Evolutionary conservation across 1,140 invertebrate genomes (phyloP), one percentile per base, ranked within the genome.

Genomic region (Eupeodes corollae): DNA sequence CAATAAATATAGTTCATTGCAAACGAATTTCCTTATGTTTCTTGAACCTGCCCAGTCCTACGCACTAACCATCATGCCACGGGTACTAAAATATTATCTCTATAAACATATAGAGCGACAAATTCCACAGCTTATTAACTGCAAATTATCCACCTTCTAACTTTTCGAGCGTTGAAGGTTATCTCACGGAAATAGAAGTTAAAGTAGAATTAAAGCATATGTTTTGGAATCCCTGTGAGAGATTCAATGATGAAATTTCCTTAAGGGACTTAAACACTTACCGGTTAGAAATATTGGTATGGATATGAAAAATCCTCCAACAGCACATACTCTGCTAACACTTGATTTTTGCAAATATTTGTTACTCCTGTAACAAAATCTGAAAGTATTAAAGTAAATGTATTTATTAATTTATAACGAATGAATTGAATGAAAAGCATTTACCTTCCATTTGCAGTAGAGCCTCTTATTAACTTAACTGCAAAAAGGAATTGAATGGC

Each of bases 401-500:
- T 26, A 5, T 26, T 5, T 5, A 26, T 5, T 5, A 26, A 26
- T 26, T 3, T 26, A 26, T 5, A 26, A 26, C 3, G 8, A 35
- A n/a, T 35, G 34, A 35, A 15, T 5, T 35, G 5, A n/a, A n/a
- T 35, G 12, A 35, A 35, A 3, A 35, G 12, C 5, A n/a, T 47
- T 48, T 51, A 54, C 55, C 52, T 54, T 0, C 67, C 77, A 68
- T 68, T 79, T 62, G 71, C 80, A 67, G 61, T 74, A 13, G 75
- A 81, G 30, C 85, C 83, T 56, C 88, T 84, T 51, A 89, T 80
- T 57, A 95, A 77, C 74, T 92, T 93, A 46, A 92, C 85, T 19
- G 88, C 86, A 67, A 93, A 93, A 55, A 93, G 78, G 73, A 91
- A 92, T 73, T 95, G 91, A 57, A 92, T 90, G 50, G 88, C 85